A percentile compares a stretch with the other conserved stretches of the same genome.
Conservation (phyloP, 2,888 invertebrate genomes). For the Vesta saturnalis region DNA sequence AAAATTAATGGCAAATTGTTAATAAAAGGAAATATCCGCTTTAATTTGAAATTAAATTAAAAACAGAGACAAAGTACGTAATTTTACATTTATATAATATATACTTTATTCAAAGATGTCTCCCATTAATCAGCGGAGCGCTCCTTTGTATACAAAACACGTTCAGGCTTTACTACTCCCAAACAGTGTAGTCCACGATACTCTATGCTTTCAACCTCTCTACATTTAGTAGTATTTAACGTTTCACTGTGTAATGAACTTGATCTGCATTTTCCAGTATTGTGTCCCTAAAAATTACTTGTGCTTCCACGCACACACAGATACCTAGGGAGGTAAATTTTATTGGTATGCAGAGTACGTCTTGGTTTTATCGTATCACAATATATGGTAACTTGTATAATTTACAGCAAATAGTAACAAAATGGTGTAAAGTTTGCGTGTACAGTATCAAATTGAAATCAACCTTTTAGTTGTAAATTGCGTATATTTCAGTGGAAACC, state of each 20-base stretch:
- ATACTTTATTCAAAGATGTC: slow-evolving; percentile 33
- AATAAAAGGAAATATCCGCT: slow-evolving; percentile 2
- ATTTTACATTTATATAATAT: slow-evolving; percentile 28
- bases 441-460: slow-evolving; percentile 15
- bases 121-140: slow-evolving; percentile 36
- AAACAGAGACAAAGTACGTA: slow-evolving; percentile 24
- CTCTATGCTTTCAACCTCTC: slow-evolving; percentile 30
- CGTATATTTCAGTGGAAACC: slow-evolving; percentile 9
- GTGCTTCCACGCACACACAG: slow-evolving; percentile 18
- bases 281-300: slow-evolving; percentile 27
- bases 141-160: slow-evolving; percentile 39
- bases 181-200: slow-evolving; percentile 34
- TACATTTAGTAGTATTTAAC: slow-evolving; percentile 35
- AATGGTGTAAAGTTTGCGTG: slow-evolving; percentile 15
- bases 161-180: slow-evolving; percentile 35
- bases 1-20: slow-evolving; percentile 5
- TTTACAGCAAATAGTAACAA: slow-evolving; percentile 9
- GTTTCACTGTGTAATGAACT: slow-evolving; percentile 34
- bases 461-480: slow-evolving; percentile 15
- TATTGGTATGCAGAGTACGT: slow-evolving; percentile 30
- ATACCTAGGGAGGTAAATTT: slow-evolving; percentile 30
- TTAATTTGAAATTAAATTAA: slow-evolving; percentile 22
- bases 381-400: slow-evolving; percentile 3
- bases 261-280: slow-evolving; percentile 37
- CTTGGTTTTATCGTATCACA: slow-evolving; percentile 14